These are phyloP conservation scores for Papilio protenor DNA, from an alignment of 2,888 invertebrate genomes.

Conservation along the genomic window DNA sequence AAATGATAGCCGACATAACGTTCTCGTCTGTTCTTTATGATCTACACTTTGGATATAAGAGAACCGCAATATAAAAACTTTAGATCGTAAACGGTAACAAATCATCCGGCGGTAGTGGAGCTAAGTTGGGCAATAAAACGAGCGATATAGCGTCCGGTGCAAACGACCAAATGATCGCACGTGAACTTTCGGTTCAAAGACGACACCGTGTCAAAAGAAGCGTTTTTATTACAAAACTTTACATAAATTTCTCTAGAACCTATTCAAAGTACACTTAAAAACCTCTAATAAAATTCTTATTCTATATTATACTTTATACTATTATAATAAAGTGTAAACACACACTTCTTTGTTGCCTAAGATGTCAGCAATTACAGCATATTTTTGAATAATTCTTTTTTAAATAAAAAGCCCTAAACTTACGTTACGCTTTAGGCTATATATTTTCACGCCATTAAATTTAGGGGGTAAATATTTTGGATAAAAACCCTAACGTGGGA, in stretches of 20 bases:
- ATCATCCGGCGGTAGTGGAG: conserved; percentile 54
- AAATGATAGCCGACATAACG: conserved; percentile 12
- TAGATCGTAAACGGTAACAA: conserved; percentile 60
- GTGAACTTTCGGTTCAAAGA: conserved; percentile 50
- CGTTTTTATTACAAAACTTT: conserved; percentile 37
- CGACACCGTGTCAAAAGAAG: conserved; percentile 37
- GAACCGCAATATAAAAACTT: conserved; percentile 51
- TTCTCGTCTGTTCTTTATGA: conserved; percentile 20
- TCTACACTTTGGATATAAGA: conserved; percentile 26
- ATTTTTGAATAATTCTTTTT: too few species aligned
- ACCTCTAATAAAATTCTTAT: too few species aligned
- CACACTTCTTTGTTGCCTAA: too few species aligned
- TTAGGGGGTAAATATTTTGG: too few species aligned
- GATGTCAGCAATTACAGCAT: too few species aligned
- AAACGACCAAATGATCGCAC: conserved; percentile 65
- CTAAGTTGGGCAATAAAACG: conserved; percentile 69
- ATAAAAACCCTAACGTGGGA: too few species aligned
- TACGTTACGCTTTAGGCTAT: too few species aligned
- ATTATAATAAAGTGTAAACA: too few species aligned
- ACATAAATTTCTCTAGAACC: conserved; percentile 11
- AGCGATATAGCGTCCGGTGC: conserved; percentile 62
- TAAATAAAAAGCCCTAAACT: too few species aligned
- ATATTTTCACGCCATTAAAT: too few species aligned
- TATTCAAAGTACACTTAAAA: conserved; percentile 3
- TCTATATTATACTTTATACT: too few species aligned